Evolutionary conservation across 2,888 invertebrate species (phyloP).

Genomic region (Strigamia transsilvanica): DNA sequence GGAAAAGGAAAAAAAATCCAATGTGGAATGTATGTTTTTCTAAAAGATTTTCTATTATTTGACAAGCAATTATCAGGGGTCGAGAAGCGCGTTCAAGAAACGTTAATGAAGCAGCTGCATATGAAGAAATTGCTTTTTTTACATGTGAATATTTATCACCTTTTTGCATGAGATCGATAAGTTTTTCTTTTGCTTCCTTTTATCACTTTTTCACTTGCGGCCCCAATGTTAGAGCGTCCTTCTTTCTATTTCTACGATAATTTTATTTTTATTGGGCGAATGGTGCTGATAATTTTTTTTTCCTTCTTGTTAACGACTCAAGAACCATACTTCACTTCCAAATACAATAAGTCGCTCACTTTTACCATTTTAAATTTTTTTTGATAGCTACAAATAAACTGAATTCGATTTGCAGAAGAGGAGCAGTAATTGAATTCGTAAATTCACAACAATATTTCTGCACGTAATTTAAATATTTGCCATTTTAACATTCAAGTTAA

Average conservation of each 20-base stretch:
- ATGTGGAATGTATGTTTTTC: not conserved
- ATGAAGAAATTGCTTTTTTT: slow-evolving; percentile 48
- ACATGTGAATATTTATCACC: slow-evolving; percentile 44
- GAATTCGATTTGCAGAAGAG: not conserved
- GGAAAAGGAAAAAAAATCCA: too few species aligned
- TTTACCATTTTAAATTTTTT: not conserved
- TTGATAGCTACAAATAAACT: not conserved
- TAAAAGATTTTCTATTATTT: slow-evolving; percentile 41
- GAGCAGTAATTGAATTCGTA: too few species aligned
- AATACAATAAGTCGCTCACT: not conserved
- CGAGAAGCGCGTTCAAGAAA: slow-evolving; percentile 28
- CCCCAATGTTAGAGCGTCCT: slow-evolving; percentile 4
- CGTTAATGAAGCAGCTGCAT: slow-evolving; percentile 47
- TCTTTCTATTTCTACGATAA: slow-evolving; percentile 16
- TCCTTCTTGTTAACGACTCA: not conserved
- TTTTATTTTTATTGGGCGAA: slow-evolving; percentile 36
- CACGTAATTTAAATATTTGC: too few species aligned
- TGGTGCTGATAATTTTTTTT: not conserved
- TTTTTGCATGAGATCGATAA: slow-evolving; percentile 36
- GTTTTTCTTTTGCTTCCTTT: not conserved
- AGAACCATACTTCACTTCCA: not conserved
- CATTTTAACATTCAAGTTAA: too few species aligned
- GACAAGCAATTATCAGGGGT: slow-evolving; percentile 40
- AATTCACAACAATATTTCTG: too few species aligned
- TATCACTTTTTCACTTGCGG: not conserved